Conservation (phyloP, 92 coral and sea anemone genomes). For the Porites cylindrica region DNA sequence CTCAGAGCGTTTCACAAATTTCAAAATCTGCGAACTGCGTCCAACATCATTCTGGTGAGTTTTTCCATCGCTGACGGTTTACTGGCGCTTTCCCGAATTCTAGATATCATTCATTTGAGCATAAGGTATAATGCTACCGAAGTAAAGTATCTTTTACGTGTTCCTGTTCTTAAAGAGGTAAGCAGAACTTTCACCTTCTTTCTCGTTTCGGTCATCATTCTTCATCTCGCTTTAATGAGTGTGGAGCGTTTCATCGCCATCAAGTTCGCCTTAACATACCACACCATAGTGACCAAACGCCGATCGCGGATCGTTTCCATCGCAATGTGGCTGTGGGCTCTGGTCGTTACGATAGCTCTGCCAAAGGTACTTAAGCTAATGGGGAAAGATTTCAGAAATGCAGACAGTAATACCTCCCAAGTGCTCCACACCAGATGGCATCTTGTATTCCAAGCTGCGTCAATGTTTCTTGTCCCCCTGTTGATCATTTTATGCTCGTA, state of each 20-base stretch:
- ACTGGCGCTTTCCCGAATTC: slow-evolving; percentile 10
- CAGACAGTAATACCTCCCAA: too few species aligned
- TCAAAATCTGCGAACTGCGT: slow-evolving; percentile 33
- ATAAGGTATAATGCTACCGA: too few species aligned
- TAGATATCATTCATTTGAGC: background rate
- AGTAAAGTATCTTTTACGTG: too few species aligned
- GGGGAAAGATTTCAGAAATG: background rate
- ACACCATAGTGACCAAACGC: slow-evolving; percentile 27
- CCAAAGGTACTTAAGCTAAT: background rate
- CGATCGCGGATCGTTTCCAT: slow-evolving; percentile 16
- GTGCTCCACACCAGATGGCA: background rate
- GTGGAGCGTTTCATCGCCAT: slow-evolving; percentile 45
- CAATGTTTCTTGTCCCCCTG: slow-evolving; percentile 12
- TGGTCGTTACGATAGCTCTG: background rate
- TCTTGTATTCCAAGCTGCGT: slow-evolving; percentile 6
- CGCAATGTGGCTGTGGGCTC: slow-evolving; percentile 29
- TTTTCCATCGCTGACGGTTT: slow-evolving; percentile 40
- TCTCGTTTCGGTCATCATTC: slow-evolving; percentile 18
- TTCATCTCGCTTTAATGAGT: slow-evolving; percentile 42
- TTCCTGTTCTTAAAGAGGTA: background rate
- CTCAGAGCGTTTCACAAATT: slow-evolving; percentile 33
- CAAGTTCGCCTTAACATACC: slow-evolving; percentile 42
- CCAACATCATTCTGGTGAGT: slow-evolving; percentile 51
- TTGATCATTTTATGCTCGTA: slow-evolving; percentile 16
- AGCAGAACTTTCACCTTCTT: background rate